phyloP scores from a whole-genome alignment of 2,888 invertebrate species.

The Rhyacophila evoluta region DNA sequence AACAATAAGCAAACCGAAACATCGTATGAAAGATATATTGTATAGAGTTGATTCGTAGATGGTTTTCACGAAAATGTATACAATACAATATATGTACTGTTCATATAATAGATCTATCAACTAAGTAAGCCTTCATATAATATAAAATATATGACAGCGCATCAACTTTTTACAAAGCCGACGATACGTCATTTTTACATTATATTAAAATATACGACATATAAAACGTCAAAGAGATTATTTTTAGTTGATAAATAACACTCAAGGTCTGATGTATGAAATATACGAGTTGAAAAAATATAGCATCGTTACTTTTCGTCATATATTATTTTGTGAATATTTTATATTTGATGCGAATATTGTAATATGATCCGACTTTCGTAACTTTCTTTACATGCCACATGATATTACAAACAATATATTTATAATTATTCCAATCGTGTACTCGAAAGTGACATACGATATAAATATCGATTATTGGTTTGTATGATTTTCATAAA shows the following conservation, averaged over 20 bases:
- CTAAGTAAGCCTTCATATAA: conserved; percentile 11
- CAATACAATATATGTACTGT: too few relatives aligned
- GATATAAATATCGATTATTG: too few relatives aligned
- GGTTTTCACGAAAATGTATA: too few relatives aligned
- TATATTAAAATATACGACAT: conserved; percentile 24
- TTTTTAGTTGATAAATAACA: conserved; percentile 24
- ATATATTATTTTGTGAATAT: background rate
- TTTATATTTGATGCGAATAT: background rate
- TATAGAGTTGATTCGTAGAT: too few relatives aligned
- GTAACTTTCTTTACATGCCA: too few relatives aligned
- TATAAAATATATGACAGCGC: conserved; percentile 4
- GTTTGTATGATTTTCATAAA: too few relatives aligned
- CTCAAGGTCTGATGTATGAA: background rate
- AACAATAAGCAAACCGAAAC: background rate
- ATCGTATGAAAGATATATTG: background rate
- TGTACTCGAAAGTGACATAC: too few relatives aligned
- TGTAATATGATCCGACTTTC: too few relatives aligned
- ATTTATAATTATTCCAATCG: too few relatives aligned
- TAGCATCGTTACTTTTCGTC: background rate
- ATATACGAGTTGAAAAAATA: conserved; percentile 4
- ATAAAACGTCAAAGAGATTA: conserved; percentile 20
- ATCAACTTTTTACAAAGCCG: conserved; percentile 19
- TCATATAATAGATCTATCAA: background rate
- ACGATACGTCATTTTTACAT: conserved; percentile 19
- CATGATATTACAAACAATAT: too few relatives aligned